Base-by-base conservation (phyloP, 2,888 invertebrate species). In the Diaphora mendica region DNA sequence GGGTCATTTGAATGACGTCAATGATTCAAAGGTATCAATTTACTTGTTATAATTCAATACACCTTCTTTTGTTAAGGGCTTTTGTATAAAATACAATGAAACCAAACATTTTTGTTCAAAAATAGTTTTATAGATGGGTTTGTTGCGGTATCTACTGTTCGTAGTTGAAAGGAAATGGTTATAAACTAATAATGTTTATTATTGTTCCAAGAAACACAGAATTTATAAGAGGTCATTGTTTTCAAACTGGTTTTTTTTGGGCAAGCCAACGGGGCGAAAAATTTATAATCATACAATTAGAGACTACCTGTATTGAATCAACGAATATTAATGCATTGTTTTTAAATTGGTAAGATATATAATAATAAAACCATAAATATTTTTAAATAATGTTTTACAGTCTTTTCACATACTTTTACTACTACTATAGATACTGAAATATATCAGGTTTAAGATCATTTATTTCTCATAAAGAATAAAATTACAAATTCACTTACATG, bases 21-120 rank as follows among this genome's bases (percentile, higher is more conserved):
- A 79, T 79, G 82, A 80, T 76, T 77, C 84, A 82, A 87, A 89
- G 82, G 88, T 85, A 90, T 88, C 88, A 84, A 89, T 90, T 89
- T 85, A 79, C 83, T 75, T 82, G 86, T 83, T 87, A 85, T 87
- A 82, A 87, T 80, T 81, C 73, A 68, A 75, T 75, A 77, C 75
- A 72, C 76, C 77, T 78, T 78, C 77, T 77, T 79, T 76, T 76
- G 75, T 79, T 51, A 72, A 76, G 74, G 71, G 72, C 75, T 77
- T 80, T 83, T 82, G 82, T 84, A 73, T 66, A 74, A 73, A 77
- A 75, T 75, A 81, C 84, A 81, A 78, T 72, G 71, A 77, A 80
- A 76, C 82, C 78, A 75, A 74, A 72, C 68, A 70, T 76, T 84
- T 79, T 83, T 79, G 70, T 73, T 42, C 30, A 48, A 39, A 59